These are phyloP conservation scores for Callocephalon fimbriatum DNA, from an alignment of 2,113 vertebrate species.

Conservation along the genomic window DNA sequence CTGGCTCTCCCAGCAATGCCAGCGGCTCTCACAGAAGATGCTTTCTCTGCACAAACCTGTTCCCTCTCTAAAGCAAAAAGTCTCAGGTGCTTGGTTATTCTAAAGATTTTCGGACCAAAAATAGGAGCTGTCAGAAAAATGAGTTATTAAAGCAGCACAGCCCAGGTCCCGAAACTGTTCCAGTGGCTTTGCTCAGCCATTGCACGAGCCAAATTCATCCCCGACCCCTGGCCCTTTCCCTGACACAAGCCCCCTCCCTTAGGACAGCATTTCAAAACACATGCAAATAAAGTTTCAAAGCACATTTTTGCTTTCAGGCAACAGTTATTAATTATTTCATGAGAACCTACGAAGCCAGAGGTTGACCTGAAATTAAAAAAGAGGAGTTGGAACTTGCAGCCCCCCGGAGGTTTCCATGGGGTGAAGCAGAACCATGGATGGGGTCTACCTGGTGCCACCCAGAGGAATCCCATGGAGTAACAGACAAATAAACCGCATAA, in stretches of 20 bases:
- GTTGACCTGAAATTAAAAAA: not conserved
- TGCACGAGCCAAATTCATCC: rapidly evolving
- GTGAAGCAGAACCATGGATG: rapidly evolving
- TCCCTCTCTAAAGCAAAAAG: not conserved
- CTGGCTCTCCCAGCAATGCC: not conserved
- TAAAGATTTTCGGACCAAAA: not conserved
- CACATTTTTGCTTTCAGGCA: not conserved
- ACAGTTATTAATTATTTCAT: not conserved
- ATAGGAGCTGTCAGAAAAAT: not conserved
- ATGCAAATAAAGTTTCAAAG: not conserved
- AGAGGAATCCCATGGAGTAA: not conserved
- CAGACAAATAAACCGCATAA: not conserved
- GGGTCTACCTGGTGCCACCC: not conserved
- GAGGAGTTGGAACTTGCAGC: not conserved
- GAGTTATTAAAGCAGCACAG: not conserved
- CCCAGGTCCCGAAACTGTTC: not conserved
- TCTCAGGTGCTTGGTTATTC: not conserved
- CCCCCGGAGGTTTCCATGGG: not conserved
- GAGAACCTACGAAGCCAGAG: not conserved
- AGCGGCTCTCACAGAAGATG: rapidly evolving
- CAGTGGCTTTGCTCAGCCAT: not conserved
- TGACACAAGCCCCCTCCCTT: not conserved
- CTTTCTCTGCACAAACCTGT: not conserved
- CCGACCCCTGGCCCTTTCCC: not conserved
- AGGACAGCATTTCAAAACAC: not conserved